Conservation (phyloP, 2,888 invertebrate genomes). For the Trimorus sp. region DNA sequence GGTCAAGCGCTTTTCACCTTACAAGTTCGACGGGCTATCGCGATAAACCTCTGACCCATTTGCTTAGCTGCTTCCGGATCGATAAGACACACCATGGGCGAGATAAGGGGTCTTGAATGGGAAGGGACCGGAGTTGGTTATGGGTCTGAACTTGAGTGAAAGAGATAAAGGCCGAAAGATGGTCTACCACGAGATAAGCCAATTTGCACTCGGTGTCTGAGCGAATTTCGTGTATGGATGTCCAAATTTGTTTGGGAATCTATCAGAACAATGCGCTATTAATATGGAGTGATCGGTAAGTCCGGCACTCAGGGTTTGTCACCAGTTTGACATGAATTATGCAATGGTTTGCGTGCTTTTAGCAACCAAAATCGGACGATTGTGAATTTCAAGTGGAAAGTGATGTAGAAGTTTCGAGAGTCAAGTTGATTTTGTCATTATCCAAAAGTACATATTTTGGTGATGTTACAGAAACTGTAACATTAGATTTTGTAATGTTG, state of each 20-base stretch:
- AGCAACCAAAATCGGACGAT: constrained; percentile 1
- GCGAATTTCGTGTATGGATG: neutral
- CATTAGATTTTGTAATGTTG: too few relatives aligned
- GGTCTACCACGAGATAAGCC: constrained; percentile 10
- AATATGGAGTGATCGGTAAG: constrained; percentile 14
- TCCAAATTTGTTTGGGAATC: constrained; percentile 16
- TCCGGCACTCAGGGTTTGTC: neutral
- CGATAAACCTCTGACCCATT: too few relatives aligned
- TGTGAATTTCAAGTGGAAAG: too few relatives aligned
- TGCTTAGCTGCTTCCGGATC: constrained; percentile 1
- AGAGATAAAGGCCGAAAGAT: constrained; percentile 35
- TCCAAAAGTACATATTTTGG: too few relatives aligned
- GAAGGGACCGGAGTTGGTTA: constrained; percentile 15
- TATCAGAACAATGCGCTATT: constrained; percentile 1
- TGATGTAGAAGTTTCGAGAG: too few relatives aligned
- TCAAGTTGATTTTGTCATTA: too few relatives aligned
- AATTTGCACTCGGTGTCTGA: constrained; percentile 5
- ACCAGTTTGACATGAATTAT: neutral
- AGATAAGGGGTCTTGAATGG: constrained; percentile 29
- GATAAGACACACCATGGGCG: neutral
- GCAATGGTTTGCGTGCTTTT: neutral
- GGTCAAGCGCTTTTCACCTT: too few relatives aligned
- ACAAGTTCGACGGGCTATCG: too few relatives aligned
- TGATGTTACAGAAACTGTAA: too few relatives aligned
- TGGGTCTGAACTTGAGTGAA: constrained; percentile 16